phyloP scores from a whole-genome alignment of 2,888 invertebrate species.

The Agrotis ipsilon region DNA sequence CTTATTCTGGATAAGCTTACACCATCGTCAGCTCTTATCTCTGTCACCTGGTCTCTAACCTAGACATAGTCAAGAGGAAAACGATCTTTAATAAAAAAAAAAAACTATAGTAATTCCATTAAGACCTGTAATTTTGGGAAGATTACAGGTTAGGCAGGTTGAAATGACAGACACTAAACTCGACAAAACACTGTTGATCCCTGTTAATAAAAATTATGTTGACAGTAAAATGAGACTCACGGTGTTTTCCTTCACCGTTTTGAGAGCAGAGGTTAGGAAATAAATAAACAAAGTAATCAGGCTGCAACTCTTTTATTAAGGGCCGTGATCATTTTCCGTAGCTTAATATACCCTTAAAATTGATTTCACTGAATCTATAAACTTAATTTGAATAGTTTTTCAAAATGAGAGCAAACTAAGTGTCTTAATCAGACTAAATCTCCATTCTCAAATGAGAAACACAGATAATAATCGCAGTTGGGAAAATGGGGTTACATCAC shows the following conservation, averaged over 20 bases:
- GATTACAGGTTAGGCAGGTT: background rate
- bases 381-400: background rate
- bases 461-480: slow-evolving; percentile 15
- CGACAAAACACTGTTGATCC: background rate
- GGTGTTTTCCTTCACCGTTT: too few species aligned
- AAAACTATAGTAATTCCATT: too few species aligned
- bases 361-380: background rate
- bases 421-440: background rate
- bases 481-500: slow-evolving; percentile 36
- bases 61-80: too few species aligned
- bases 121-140: background rate
- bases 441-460: slow-evolving; percentile 5
- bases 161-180: background rate
- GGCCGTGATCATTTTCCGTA: too few species aligned
- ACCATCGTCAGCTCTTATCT: too few species aligned
- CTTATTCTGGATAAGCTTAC: too few species aligned
- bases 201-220: too few species aligned
- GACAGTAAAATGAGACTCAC: background rate
- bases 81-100: too few species aligned
- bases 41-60: too few species aligned
- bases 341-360: background rate
- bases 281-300: too few species aligned
- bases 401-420: too few species aligned
- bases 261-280: too few species aligned
- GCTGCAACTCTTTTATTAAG: background rate